Evolutionary conservation across 2,888 invertebrate species (phyloP).

Genomic region (Amblyteles armatorius): DNA sequence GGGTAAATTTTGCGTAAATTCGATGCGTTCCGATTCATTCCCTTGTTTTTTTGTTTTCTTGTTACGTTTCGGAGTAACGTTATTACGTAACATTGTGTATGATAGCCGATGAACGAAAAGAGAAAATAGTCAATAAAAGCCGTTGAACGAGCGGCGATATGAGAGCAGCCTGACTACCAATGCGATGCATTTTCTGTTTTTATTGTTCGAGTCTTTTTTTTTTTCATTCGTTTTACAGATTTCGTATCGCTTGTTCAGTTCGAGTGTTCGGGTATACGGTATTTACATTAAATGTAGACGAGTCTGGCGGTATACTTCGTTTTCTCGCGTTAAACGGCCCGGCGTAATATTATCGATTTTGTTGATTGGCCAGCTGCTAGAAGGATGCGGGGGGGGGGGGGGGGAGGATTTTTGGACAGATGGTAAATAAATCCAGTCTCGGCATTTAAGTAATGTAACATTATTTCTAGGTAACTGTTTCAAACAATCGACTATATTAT

Average conservation of each 20-base stretch:
- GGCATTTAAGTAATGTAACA: constrained; percentile 74
- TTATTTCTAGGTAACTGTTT: constrained; percentile 79
- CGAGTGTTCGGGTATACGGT: constrained; percentile 44
- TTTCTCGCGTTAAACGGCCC: neutral
- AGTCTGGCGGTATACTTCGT: constrained; percentile 21
- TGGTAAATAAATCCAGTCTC: constrained; percentile 72
- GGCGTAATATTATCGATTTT: constrained; percentile 16
- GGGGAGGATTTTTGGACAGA: constrained; percentile 41
- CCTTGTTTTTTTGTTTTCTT: neutral
- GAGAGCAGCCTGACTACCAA: neutral
- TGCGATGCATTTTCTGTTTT: neutral
- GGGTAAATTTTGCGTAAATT: neutral
- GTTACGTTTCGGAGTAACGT: neutral
- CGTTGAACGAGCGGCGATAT: neutral
- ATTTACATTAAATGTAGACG: constrained; percentile 57
- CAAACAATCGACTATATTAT: constrained; percentile 79
- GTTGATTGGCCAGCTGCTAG: constrained; percentile 38
- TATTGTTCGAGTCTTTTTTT: neutral
- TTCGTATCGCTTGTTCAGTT: constrained; percentile 14
- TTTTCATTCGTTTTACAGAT: constrained; percentile 29
- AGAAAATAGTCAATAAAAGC: neutral
- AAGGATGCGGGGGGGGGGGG: constrained; percentile 30
- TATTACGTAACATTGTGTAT: neutral
- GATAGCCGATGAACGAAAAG: neutral
- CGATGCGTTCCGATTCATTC: neutral